These are phyloP conservation scores for Ophioderma brevispina DNA, from an alignment of 35 echinoderm and acorn worm genomes.

Conservation along the genomic window DNA sequence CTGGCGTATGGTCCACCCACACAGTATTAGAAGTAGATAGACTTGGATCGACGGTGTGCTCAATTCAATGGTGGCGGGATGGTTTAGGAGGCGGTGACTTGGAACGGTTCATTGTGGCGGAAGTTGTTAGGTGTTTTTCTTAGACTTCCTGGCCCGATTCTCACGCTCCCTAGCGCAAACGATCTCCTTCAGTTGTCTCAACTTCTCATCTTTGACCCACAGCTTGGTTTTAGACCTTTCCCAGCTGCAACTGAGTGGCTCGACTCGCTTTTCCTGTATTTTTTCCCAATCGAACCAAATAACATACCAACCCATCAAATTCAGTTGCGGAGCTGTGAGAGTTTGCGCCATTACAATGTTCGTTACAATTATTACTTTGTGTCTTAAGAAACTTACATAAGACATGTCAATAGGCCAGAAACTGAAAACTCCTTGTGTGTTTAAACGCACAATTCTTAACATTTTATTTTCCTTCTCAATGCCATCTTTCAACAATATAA, in stretches of 20 bases:
- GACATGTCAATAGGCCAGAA: no score
- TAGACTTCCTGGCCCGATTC: conserved; percentile 4
- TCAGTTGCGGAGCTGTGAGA: no score
- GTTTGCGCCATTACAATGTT: no score
- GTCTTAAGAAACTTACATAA: no score
- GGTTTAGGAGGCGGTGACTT: conserved; percentile 73
- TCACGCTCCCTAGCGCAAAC: conserved; percentile 64
- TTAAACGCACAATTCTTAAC: no score
- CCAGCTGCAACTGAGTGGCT: conserved; percentile 65
- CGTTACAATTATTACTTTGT: no score
- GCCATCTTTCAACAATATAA: no score
- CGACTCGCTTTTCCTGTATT: conserved; percentile 69
- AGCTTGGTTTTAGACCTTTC: conserved; percentile 94
- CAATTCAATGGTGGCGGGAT: conserved; percentile 76
- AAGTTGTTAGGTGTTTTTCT: neutral
- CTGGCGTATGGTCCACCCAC: conserved; percentile 95
- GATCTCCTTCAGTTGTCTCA: conserved; percentile 94
- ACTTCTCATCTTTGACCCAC: conserved; percentile 94
- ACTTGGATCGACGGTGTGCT: conserved; percentile 80
- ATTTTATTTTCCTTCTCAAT: no score
- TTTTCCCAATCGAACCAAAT: no score
- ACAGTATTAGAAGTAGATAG: conserved; percentile 62
- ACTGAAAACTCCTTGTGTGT: no score
- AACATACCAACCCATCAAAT: no score
- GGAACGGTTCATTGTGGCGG: conserved; percentile 49